These are phyloP conservation scores for Porites evermanni DNA, from an alignment of 92 coral and sea anemone species.

Conservation along the genomic window DNA sequence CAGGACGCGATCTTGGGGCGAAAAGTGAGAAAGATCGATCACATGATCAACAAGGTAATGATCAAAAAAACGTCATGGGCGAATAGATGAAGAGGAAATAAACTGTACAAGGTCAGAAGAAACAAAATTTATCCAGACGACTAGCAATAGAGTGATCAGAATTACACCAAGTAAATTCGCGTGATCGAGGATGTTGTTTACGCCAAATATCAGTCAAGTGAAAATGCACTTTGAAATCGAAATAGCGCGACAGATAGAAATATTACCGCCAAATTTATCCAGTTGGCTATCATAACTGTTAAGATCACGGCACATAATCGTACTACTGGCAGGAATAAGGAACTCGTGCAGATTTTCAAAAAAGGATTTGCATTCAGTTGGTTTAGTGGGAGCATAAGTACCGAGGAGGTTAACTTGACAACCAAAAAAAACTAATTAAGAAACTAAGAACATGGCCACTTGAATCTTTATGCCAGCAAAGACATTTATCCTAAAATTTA, in stretches of 20 bases:
- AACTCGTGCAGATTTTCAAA: not conserved
- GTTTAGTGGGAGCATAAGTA: not conserved
- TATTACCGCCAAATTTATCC: slow-evolving; percentile 12
- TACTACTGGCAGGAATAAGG: not conserved
- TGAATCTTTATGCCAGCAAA: not conserved
- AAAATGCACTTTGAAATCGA: too few relatives aligned
- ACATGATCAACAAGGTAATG: slow-evolving; percentile 2
- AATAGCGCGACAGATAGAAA: too few relatives aligned
- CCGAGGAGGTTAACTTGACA: not conserved
- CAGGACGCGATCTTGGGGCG: not conserved
- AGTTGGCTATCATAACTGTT: not conserved
- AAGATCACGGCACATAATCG: not conserved
- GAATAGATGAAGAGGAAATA: not conserved
- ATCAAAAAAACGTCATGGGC: slow-evolving; percentile 9
- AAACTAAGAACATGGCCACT: not conserved
- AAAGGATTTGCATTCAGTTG: not conserved
- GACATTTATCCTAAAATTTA: not conserved
- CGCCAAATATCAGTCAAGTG: slow-evolving; percentile 39
- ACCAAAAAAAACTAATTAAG: not conserved
- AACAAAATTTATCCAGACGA: not conserved
- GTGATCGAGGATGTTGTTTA: not conserved
- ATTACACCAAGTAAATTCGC: slow-evolving; percentile 12
- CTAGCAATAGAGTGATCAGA: not conserved
- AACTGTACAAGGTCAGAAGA: not conserved
- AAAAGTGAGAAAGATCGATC: not conserved